Base-by-base conservation (phyloP, 2,113 vertebrate species). In the Desmodus rotundus region DNA sequence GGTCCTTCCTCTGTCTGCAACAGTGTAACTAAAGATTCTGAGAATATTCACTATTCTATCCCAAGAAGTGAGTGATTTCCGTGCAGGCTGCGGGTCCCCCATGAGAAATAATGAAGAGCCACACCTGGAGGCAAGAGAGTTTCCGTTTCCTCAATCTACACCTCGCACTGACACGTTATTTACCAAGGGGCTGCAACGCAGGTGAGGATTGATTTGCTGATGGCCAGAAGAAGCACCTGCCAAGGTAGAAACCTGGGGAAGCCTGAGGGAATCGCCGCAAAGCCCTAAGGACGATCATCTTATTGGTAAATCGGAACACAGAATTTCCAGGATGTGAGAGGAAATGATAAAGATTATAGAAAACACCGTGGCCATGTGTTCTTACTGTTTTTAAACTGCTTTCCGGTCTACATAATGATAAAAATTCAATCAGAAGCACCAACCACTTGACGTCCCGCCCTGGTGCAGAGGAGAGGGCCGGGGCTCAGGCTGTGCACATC, bases 331-430 rank as follows among this genome's bases (percentile, higher is more conserved):
- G 65, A 45, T 33, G 68, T 36, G 14, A 77, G 89, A 91, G 20
- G 26, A 43, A 47, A 93, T 93, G 54, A 19, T 19, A 38, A 92
- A 70, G 63, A 95, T 56, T 36, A 89, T 12, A 88, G 83, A 92
- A 87, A 80, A 41, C 7, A 65, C 11, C 15, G 38, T 52, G n/a
- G 20, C 26, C 31, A 4, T 33, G 41, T 45, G 63, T 10, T 43
- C 22, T 38, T 43, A 15, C 19, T 43, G 13, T 28, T 61, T 65
- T 47, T 15, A 45, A 73, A 16, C 0, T 4, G 15, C 22, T 65
- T 63, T 70, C 24, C 36, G 33, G 24, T 82, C 31, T 58, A 54
- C n/a, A 31, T 58, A 45, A 80, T 2, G 87, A 36, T 15, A 82
- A 56, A 68, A 87, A 50, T 13, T 10, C 76, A 54, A 93, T 36